Percentiles rank a stretch among this genome's conserved stretches.
Evolutionary conservation across 2,797 vertebrate genomes (phyloP).

Genomic region (Platyrinchus mystaceus): DNA sequence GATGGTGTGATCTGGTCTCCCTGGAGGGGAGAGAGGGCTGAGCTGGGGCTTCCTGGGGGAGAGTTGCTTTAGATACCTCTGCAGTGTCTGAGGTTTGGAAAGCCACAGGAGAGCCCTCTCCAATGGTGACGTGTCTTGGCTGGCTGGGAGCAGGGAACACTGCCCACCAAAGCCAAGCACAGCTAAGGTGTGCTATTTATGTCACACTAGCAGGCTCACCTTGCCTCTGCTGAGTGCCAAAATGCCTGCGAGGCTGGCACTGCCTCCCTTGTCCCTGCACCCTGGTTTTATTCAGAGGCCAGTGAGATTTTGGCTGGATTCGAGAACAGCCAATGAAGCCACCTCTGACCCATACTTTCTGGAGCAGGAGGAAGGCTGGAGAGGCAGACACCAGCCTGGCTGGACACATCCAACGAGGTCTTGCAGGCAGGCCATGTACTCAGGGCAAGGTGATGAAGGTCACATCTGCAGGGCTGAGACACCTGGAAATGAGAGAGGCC

Average conservation of each 20-base stretch:
- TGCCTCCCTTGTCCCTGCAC: neutral
- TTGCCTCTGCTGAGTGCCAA: fast-evolving
- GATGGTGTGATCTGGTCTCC: fast-evolving
- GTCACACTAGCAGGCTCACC: neutral
- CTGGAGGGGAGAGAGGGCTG: fast-evolving
- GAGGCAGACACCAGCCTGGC: neutral
- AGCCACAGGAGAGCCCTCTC: neutral
- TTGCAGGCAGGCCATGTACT: neutral
- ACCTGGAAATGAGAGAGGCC: neutral
- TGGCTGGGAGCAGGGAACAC: neutral
- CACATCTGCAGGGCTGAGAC: fast-evolving
- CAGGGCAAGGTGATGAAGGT: neutral
- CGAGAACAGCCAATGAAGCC: neutral
- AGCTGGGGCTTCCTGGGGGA: fast-evolving
- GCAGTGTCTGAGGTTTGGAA: fast-evolving
- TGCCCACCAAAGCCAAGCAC: fast-evolving
- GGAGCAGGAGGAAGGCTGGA: neutral
- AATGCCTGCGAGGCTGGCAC: fast-evolving
- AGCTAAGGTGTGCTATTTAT: fast-evolving
- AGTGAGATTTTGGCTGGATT: neutral
- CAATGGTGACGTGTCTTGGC: neutral
- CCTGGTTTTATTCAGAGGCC: neutral
- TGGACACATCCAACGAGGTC: fast-evolving
- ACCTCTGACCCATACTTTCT: neutral
- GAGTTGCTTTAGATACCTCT: neutral